Evolutionary conservation across 1,140 invertebrate genomes (phyloP), one percentile per base, ranked within the genome.

Genomic region (Gonioctena quinquepunctata): DNA sequence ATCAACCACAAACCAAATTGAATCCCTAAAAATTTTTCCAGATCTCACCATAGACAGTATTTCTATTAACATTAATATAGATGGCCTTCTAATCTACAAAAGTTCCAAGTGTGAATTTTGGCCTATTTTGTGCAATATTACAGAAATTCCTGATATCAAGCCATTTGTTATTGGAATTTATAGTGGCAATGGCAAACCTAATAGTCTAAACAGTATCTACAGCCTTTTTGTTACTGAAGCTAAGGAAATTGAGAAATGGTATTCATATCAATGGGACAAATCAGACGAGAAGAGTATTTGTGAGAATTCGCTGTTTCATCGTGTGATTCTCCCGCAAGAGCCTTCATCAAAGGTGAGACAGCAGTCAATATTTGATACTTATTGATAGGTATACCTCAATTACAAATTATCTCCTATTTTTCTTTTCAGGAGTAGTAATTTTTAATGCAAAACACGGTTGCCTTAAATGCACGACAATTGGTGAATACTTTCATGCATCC

Each of bases 91-190:
- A 26, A 66, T 79, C 11, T 70, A 70, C 65, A 80, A 77, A 70
- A 76, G 71, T 65, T 71, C 69, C 7, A 73, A 57, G 28, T 50
- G 57, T 57, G 66, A 70, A 54, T 78, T 79, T 71, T 79, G 76
- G 76, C 76, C 79, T 57, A 79, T 80, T 42, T 62, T 76, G 7
- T 73, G 59, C 42, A 76, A 74, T 18, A 77, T 73, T 57, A 28
- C 63, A 33, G 74, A 74, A 71, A 25, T 70, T 3, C 68, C 68
- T 0, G 22, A 65, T 42, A 7, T 70, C 18, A 57, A 66, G 49
- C 61, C 63, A 22, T 23, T 68, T 13, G 19, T 75, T 11, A 67
- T 75, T 21, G 67, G 64, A 28, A 72, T 75, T 16, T 75, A 70
- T 64, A 18, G 68, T 68, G 71, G 70, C 8, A 68, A 50, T 42